Evolutionary conservation across 2,888 invertebrate species (phyloP).

Genomic region (Hipparchia semele): DNA sequence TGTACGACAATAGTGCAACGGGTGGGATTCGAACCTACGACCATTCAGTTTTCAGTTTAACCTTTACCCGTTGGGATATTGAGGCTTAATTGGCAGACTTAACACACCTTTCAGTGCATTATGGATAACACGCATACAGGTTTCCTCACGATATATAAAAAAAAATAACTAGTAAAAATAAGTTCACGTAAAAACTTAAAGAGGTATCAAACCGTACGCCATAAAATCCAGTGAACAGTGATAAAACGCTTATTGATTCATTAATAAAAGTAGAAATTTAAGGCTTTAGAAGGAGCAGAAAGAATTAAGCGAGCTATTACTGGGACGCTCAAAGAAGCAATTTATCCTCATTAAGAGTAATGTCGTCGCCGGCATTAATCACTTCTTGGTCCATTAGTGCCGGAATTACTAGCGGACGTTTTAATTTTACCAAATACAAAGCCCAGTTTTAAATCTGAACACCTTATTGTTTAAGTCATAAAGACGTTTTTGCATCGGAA

Average conservation of each 20-base stretch:
- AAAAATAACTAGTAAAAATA: no score
- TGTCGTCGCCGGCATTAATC: conserved; percentile 71
- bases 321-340: conserved; percentile 69
- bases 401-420: conserved; percentile 60
- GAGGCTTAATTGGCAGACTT: no score
- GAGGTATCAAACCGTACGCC: not conserved
- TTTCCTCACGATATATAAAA: no score
- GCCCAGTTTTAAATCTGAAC: conserved; percentile 19
- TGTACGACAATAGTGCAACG: no score
- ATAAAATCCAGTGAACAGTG: not conserved
- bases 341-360: conserved; percentile 77
- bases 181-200: not conserved
- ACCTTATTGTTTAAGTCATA: conserved; percentile 19
- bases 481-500: conserved; percentile 7
- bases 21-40: no score
- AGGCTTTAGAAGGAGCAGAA: conserved; percentile 53
- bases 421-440: conserved; percentile 56
- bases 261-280: conserved; percentile 27
- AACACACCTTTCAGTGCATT: no score
- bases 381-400: conserved; percentile 70
- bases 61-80: no score
- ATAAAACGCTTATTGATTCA: conserved; percentile 18
- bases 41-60: no score
- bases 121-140: no score
- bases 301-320: conserved; percentile 68